Base-by-base conservation (phyloP, 2,888 invertebrate species). In the Mystacides longicornis region DNA sequence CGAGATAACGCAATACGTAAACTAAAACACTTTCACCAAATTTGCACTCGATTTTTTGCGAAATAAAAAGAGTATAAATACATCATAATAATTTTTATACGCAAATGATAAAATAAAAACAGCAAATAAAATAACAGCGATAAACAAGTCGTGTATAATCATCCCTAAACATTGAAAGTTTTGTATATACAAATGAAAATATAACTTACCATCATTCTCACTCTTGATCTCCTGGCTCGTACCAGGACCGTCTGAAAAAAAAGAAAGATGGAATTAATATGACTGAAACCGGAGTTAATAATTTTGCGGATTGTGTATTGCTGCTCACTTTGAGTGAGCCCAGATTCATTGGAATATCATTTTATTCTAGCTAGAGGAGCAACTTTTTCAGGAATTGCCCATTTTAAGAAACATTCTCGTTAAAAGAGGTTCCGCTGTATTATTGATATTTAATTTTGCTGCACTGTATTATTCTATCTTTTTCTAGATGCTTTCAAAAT, bases 171-270 rank as follows among this genome's bases (percentile, higher is more conserved):
- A 43, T 43, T 43, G 16, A n/a, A 5, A 43, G 16, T 43, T 9
- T 46, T 46, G 7, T 21, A 46, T 5, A 46, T 5, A 46, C 18
- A 14, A 37, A 14, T 20, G 20, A 19, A 45, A 19, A 45, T 20
- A 48, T 23, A 23, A 52, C 61, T 57, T 54, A 61, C 61, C 61
- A 54, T 61, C 61, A 14, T 59, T 53, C 55, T 61, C 61, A 23
- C 49, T 47, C 54, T 61, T 61, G 18, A 57, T 52, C 27, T 57
- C 57, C 52, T 61, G 61, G 52, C 61, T 61, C 45, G 61, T 59
- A 16, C 61, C 56, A 4, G 61, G 53, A 18, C 58, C 60, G 22
- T 55, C 61, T 61, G 47, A 45, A 56, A 58, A 51, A 45, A n/a
- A 51, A 45, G n/a, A n/a, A n/a, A n/a, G n/a, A n/a, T n/a, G n/a